Conservation (phyloP, 2,113 vertebrate genomes). For the Cyprinus carpio region DNA sequence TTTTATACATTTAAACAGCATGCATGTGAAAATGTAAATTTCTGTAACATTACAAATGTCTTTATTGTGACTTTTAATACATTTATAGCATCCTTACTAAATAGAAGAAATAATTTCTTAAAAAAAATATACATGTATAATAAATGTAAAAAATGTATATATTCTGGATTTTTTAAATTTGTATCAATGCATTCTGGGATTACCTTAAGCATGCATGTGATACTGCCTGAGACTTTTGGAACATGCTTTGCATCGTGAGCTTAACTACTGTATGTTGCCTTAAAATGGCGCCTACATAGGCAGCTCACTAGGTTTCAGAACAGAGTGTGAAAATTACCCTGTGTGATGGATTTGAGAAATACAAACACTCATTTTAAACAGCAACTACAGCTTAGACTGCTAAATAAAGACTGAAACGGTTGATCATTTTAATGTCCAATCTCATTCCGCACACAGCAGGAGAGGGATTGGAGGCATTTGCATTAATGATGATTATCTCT, state of each 20-base stretch:
- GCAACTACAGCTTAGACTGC: background rate
- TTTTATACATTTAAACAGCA: too few species aligned
- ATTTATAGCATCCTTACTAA: too few species aligned
- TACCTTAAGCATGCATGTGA: background rate
- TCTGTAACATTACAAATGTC: too few species aligned
- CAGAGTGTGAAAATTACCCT: background rate
- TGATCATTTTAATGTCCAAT: constrained; percentile 56
- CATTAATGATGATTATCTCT: constrained; percentile 61
- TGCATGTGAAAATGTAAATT: too few species aligned
- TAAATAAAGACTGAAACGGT: constrained; percentile 9
- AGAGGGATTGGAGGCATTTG: constrained; percentile 56
- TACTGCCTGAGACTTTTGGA: background rate
- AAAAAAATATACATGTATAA: too few species aligned
- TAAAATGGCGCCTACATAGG: background rate
- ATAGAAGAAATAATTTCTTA: too few species aligned
- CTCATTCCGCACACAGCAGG: constrained; percentile 46
- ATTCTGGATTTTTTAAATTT: background rate
- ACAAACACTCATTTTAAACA: constrained; percentile 17
- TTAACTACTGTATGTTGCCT: too few species aligned
- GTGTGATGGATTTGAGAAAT: background rate
- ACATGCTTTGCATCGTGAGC: background rate
- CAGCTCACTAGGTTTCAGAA: background rate
- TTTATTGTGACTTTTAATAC: too few species aligned
- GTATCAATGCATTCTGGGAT: background rate
- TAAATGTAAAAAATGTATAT: too few species aligned